Percentiles rank a stretch among this genome's conserved stretches.
Evolutionary conservation across 2,888 invertebrate genomes (phyloP).

Genomic region (Eueremaeus valkanovi): DNA sequence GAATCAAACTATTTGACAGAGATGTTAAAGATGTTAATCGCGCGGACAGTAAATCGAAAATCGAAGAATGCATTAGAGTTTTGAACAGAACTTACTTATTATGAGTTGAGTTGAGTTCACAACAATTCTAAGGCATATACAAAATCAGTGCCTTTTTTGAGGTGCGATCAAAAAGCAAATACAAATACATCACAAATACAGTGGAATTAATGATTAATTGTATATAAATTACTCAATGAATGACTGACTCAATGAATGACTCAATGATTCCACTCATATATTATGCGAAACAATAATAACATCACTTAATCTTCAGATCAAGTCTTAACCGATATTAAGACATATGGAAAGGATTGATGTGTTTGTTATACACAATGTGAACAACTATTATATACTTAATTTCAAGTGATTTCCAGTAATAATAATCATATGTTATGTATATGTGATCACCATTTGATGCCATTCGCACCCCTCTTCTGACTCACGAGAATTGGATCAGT

Average conservation of each 20-base stretch:
- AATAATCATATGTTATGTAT: neutral
- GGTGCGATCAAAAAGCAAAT: neutral
- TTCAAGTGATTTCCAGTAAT: neutral
- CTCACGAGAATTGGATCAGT: slow-evolving; percentile 10
- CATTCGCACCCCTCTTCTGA: neutral
- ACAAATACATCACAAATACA: neutral
- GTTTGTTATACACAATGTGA: neutral
- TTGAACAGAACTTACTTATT: neutral
- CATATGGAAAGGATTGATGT: neutral
- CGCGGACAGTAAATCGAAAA: neutral
- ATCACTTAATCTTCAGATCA: slow-evolving; percentile 2
- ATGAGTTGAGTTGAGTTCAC: no score
- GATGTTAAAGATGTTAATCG: neutral
- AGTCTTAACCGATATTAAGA: neutral
- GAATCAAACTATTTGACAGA: no score
- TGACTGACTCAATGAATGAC: no score
- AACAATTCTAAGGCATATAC: neutral
- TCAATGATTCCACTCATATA: neutral
- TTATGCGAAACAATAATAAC: neutral
- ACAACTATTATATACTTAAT: neutral
- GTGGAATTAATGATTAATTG: neutral
- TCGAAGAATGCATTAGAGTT: neutral
- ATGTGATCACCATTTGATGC: slow-evolving; percentile 13
- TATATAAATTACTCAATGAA: neutral
- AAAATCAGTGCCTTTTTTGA: neutral